Evolutionary conservation across 2,888 invertebrate genomes (phyloP).

Genomic region (Machimus rusticus): DNA sequence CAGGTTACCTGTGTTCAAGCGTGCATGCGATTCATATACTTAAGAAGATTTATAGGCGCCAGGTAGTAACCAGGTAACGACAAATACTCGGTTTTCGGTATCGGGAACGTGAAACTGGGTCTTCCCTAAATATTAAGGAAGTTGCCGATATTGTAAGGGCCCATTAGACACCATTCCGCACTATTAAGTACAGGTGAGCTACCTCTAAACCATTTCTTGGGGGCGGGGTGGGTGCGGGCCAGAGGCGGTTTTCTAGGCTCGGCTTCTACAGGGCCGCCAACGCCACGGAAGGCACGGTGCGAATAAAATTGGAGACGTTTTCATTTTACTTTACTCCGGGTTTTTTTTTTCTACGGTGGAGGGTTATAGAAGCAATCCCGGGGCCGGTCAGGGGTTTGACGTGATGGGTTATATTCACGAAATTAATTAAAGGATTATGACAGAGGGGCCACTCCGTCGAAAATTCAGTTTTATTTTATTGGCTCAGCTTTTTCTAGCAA

Average conservation of each 20-base stretch:
- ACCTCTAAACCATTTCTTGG: background rate
- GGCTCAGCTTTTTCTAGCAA: background rate
- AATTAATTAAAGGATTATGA: background rate
- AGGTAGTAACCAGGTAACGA: slow-evolving; percentile 28
- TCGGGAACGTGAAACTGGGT: background rate
- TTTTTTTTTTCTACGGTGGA: background rate
- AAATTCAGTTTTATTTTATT: background rate
- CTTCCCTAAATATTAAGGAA: slow-evolving; percentile 2
- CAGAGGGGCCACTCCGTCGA: background rate
- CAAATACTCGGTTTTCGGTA: slow-evolving; percentile 26
- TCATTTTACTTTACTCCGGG: background rate
- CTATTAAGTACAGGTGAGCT: background rate
- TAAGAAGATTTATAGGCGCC: slow-evolving; percentile 17
- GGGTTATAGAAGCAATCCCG: background rate
- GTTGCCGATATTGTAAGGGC: slow-evolving; percentile 27
- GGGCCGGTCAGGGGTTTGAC: background rate
- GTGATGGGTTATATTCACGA: background rate
- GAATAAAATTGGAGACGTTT: slow-evolving; percentile 4
- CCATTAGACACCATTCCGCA: slow-evolving; percentile 32
- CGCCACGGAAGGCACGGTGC: background rate
- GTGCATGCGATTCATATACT: slow-evolving; percentile 37
- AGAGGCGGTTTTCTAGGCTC: background rate
- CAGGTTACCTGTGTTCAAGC: slow-evolving; percentile 23
- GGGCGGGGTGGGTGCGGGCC: background rate
- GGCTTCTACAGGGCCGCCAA: background rate